These are phyloP conservation scores for Lanistes nyassanus DNA, from an alignment of 1,140 invertebrate genomes.

Conservation along the genomic window DNA sequence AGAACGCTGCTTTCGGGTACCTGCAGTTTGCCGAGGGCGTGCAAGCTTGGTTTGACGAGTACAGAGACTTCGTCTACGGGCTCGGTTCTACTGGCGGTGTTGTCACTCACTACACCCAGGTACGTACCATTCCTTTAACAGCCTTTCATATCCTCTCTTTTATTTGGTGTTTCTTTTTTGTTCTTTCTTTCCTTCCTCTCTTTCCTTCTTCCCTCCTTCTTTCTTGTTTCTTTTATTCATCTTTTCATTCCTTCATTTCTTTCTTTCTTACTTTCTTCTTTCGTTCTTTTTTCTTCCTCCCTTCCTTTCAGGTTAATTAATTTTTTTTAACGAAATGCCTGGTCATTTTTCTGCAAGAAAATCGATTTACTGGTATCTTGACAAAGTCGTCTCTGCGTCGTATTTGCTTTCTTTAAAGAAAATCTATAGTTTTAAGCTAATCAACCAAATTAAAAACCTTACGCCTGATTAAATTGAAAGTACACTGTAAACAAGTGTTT, in stretches of 20 bases:
- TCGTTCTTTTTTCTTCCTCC: neutral
- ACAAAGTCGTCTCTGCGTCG: too few relatives aligned
- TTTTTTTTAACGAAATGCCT: too few relatives aligned
- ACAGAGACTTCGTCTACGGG: neutral
- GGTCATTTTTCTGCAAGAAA: too few relatives aligned
- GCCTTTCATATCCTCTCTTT: neutral
- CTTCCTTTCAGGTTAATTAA: too few relatives aligned
- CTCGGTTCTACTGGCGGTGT: constrained; percentile 6
- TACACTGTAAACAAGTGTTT: too few relatives aligned
- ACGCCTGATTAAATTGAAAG: too few relatives aligned
- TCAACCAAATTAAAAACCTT: too few relatives aligned
- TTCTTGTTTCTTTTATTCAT: neutral
- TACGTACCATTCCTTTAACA: neutral
- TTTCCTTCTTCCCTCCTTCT: neutral
- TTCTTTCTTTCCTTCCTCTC: neutral
- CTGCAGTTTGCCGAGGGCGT: neutral
- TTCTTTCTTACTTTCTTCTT: neutral
- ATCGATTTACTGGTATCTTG: too few relatives aligned
- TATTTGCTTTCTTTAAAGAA: too few relatives aligned
- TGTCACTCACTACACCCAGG: constrained; percentile 15
- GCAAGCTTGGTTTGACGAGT: constrained; percentile 2
- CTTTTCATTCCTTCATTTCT: neutral
- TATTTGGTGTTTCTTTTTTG: neutral
- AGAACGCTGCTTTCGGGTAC: constrained; percentile 3
- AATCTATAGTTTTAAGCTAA: too few relatives aligned